Percentiles rank a stretch among this genome's conserved stretches.
These are phyloP conservation scores for Sycophila sp. DNA, from an alignment of 1,140 invertebrate genomes.

Conservation along the genomic window DNA sequence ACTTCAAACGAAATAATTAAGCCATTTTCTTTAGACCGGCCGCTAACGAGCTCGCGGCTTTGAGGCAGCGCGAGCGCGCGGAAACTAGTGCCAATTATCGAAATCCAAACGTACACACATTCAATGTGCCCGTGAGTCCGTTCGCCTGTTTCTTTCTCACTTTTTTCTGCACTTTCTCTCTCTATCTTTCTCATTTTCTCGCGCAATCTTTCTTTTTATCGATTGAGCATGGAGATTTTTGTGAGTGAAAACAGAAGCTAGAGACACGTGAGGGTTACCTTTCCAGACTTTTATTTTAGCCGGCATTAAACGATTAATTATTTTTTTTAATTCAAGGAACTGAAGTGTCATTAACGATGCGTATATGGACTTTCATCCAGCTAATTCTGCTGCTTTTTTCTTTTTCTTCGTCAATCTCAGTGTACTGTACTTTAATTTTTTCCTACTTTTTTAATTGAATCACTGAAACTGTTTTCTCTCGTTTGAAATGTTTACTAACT, in stretches of 20 bases:
- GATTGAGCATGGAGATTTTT: no score
- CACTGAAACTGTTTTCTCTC: no score
- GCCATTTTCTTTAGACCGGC: slow-evolving; percentile 57
- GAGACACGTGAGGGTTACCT: background rate
- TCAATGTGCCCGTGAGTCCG: slow-evolving; percentile 39
- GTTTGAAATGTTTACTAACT: no score
- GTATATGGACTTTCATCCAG: no score
- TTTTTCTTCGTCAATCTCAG: no score
- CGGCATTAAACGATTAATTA: slow-evolving; percentile 1
- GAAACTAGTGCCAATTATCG: slow-evolving; percentile 63
- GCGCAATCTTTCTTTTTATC: background rate
- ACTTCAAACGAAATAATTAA: slow-evolving; percentile 68
- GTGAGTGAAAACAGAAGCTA: background rate
- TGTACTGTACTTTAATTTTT: no score
- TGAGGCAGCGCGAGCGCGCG: slow-evolving; percentile 25
- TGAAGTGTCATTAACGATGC: no score
- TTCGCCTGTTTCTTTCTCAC: background rate
- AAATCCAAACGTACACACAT: slow-evolving; percentile 54
- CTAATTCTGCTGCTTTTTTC: no score
- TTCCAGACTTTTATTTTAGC: background rate
- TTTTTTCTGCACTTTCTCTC: no score
- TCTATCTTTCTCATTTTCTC: no score
- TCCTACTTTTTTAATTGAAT: no score
- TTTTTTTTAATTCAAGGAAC: no score
- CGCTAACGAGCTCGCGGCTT: slow-evolving; percentile 54